phyloP scores from a whole-genome alignment of 2,797 vertebrate genomes.

The Notoglanidium macrostoma region DNA sequence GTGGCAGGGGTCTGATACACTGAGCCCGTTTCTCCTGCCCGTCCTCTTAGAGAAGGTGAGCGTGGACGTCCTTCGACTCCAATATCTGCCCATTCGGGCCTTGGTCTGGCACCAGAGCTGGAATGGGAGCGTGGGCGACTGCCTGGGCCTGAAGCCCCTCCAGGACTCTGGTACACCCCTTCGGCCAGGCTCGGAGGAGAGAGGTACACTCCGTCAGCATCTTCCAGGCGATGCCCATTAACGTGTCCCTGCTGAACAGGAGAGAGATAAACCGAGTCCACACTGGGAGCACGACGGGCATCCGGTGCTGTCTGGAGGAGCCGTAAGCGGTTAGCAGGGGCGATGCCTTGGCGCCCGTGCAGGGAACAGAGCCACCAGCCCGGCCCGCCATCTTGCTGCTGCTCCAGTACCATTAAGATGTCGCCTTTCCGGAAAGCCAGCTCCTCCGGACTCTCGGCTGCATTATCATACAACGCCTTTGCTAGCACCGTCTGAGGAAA shows the following conservation, averaged over 20 bases:
- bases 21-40: constrained; percentile 67
- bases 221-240: constrained; percentile 59
- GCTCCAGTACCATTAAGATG: constrained; percentile 87
- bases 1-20: constrained; percentile 74
- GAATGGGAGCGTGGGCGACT: constrained; percentile 74
- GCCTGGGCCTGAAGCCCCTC: constrained; percentile 39
- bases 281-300: constrained; percentile 52
- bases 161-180: constrained; percentile 66
- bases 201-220: constrained; percentile 72
- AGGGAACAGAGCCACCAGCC: constrained; percentile 92
- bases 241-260: constrained; percentile 58
- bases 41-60: constrained; percentile 74
- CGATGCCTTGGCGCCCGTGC: constrained; percentile 88
- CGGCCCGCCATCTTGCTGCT: constrained; percentile 77
- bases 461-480: constrained; percentile 89
- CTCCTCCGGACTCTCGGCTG: constrained; percentile 89
- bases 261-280: constrained; percentile 74
- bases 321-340: constrained; percentile 87
- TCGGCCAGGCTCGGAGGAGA: constrained; percentile 68
- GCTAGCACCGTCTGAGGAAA: constrained; percentile 84
- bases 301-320: constrained; percentile 78
- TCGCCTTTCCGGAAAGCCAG: constrained; percentile 90
- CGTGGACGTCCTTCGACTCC: constrained; percentile 70
- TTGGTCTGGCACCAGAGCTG: constrained; percentile 73
- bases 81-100: constrained; percentile 77